Conservation (phyloP, 2,888 invertebrate genomes). For the Alviniconcha strummeri region DNA sequence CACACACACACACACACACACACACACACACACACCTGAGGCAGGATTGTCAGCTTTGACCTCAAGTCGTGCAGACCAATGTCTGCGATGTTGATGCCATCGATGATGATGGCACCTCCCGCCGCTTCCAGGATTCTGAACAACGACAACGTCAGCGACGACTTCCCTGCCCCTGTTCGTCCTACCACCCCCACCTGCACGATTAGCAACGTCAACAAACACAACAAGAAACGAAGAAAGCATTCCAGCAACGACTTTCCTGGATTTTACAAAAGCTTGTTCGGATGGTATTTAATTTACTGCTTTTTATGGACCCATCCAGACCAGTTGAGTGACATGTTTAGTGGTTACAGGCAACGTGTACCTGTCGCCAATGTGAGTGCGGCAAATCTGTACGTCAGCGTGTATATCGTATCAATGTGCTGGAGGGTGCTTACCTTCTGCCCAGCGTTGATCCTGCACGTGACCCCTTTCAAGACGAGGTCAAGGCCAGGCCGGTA, state of each 20-base stretch:
- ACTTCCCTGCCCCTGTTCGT: slow-evolving; percentile 27
- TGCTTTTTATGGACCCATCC: too few species aligned
- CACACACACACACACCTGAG: slow-evolving; percentile 38
- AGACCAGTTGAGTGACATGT: too few species aligned
- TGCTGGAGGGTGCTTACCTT: slow-evolving; percentile 68
- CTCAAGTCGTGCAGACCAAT: slow-evolving; percentile 47
- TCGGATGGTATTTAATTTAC: too few species aligned
- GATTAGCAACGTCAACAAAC: too few species aligned
- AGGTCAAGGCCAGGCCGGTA: slow-evolving; percentile 71
- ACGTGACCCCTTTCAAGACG: slow-evolving; percentile 67
- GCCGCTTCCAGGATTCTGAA: slow-evolving; percentile 40
- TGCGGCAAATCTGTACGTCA: too few species aligned
- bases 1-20: not conserved
- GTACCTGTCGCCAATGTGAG: too few species aligned
- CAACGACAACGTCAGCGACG: slow-evolving; percentile 16
- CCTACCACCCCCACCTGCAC: slow-evolving; percentile 19
- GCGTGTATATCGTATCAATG: too few species aligned
- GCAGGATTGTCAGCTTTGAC: slow-evolving; percentile 43
- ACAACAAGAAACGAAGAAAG: too few species aligned
- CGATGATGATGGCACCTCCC: slow-evolving; percentile 44
- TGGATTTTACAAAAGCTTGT: too few species aligned
- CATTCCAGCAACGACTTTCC: too few species aligned
- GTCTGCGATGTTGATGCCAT: slow-evolving; percentile 42
- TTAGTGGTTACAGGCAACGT: too few species aligned
- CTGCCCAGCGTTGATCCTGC: slow-evolving; percentile 63